Evolutionary conservation across 2,888 invertebrate genomes (phyloP).

Genomic region (Gortyna flavago): DNA sequence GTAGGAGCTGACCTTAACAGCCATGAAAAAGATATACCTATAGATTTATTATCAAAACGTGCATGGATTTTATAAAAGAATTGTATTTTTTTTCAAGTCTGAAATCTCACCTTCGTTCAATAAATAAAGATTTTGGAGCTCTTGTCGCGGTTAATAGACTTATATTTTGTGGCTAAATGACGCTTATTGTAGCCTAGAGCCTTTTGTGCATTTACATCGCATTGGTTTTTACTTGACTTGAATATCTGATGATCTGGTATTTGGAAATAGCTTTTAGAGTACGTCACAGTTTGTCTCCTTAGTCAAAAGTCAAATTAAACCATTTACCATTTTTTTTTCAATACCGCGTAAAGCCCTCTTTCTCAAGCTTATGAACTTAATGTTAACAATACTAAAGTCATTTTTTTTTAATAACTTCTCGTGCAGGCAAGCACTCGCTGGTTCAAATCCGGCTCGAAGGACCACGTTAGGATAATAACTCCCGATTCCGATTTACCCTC

Average conservation of each 20-base stretch:
- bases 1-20: background rate
- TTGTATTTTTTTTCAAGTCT: background rate
- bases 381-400: background rate
- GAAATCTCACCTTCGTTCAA: slow-evolving; percentile 3
- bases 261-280: background rate
- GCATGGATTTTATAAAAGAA: slow-evolving; percentile 20
- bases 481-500: background rate
- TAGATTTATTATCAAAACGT: slow-evolving; percentile 28
- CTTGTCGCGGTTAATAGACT: slow-evolving; percentile 32
- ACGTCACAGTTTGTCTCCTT: no score
- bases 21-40: background rate
- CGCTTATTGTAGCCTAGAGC: slow-evolving; percentile 24
- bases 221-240: slow-evolving; percentile 17
- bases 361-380: background rate
- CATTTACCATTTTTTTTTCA: background rate
- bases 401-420: background rate
- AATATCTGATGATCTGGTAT: background rate
- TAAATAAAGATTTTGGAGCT: slow-evolving; percentile 32
- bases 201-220: slow-evolving; percentile 25
- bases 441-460: slow-evolving; percentile 1
- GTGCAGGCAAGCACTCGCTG: background rate
- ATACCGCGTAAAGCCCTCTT: background rate
- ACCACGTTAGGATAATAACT: background rate
- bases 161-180: slow-evolving; percentile 42
- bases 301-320: background rate